A percentile compares a stretch with the other conserved stretches of the same genome.
phyloP scores from a whole-genome alignment of 2,113 vertebrate species.

The Malurus elegans region DNA sequence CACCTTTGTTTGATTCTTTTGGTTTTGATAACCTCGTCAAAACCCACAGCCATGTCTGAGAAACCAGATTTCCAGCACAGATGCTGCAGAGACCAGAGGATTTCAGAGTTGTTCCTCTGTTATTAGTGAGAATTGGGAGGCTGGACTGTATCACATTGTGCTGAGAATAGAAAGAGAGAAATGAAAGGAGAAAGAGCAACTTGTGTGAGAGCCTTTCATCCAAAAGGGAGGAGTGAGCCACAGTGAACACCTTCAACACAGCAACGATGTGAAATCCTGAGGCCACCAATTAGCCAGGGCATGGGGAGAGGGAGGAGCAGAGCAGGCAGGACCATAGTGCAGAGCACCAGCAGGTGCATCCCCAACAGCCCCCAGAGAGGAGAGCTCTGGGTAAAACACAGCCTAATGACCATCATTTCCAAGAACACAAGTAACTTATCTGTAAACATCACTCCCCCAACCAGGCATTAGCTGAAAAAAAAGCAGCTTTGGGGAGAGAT shows the following conservation, averaged over 20 bases:
- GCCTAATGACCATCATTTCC: conserved; percentile 57
- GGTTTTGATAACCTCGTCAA: not conserved
- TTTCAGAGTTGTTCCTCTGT: not conserved
- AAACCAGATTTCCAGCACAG: not conserved
- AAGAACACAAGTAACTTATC: conserved; percentile 54
- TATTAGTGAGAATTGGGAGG: not conserved
- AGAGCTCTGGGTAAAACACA: not conserved
- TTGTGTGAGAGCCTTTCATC: conserved; percentile 2
- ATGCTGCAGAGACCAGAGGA: not conserved
- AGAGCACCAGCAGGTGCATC: conserved; percentile 18
- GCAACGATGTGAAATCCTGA: not conserved
- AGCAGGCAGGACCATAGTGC: not conserved
- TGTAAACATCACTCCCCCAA: conserved; percentile 51
- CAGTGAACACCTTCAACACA: not conserved
- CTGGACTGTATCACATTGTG: not conserved
- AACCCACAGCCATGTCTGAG: not conserved
- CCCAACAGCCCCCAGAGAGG: not conserved
- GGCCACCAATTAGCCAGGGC: not conserved
- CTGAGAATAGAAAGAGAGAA: conserved; percentile 5
- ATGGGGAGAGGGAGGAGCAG: not conserved
- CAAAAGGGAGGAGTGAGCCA: not conserved
- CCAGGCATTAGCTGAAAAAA: conserved; percentile 5
- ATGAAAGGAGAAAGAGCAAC: conserved; percentile 20
- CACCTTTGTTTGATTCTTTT: not conserved
- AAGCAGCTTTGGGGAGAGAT: not conserved